Base-by-base conservation (phyloP, 2,113 vertebrate species). In the Asarcornis scutulata region DNA sequence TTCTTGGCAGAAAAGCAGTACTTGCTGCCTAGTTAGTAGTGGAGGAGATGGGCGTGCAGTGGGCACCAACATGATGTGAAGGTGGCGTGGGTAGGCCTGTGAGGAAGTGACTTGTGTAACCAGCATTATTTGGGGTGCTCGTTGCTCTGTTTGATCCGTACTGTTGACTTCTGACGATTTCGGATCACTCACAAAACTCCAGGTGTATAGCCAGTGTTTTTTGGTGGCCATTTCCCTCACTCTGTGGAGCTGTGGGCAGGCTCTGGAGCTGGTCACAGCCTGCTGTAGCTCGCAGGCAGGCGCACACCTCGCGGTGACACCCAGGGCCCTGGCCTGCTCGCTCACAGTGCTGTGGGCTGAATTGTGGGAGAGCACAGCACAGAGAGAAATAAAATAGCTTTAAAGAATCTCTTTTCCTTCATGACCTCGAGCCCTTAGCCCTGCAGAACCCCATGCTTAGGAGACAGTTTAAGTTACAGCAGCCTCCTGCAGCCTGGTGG, bases 221-320 rank as follows among this genome's bases (percentile, higher is more conserved):
- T 36, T 32, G 36, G 36, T 23, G 26, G 1, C 23, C 1, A 2
- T 76, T 83, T 46, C 46, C 73, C 59, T 55, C 38, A 4, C 2
- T 21, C 11, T 4, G 52, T 25, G 46, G 17, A 36, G 83, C 55
- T 17, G 29, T 0, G 1, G 53, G 74, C 55, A 29, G 50, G 56
- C 18, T 40, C 55, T 69, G 0, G 2, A 46, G 62, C 55, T 63
- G 21, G 1, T 50, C 29, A 31, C 2, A 58, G 34, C 68, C 26
- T 3, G 31, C 0, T 7, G 11, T 38, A 15, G 32, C 75, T 38
- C 13, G 3, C 16, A 31, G 48, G 17, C 68, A 52, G 1, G 2
- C 2, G 1, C 4, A 14, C 16, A 26, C 55, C 27, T 29, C 5
- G 7, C 13, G 13, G 48, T 12, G 34, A 46, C 40, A 5, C 62